A percentile compares a stretch with the other conserved stretches of the same genome.
phyloP scores from a whole-genome alignment of 2,888 invertebrate species.

The Drosophila infuscata region DNA sequence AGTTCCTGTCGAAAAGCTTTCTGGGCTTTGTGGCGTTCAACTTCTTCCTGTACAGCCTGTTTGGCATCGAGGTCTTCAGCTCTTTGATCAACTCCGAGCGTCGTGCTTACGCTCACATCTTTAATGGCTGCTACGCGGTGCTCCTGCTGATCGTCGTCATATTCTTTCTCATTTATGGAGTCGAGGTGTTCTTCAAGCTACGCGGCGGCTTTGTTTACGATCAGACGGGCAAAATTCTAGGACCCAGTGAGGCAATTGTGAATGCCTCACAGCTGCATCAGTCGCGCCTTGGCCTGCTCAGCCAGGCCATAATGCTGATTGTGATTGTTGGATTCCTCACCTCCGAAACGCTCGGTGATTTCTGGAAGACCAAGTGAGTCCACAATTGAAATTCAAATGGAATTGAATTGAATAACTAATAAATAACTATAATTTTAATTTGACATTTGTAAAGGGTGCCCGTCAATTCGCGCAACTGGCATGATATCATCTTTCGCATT shows the following conservation, averaged over 20 bases:
- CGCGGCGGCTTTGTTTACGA: conserved; percentile 94
- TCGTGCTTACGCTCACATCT: conserved; percentile 91
- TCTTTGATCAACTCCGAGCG: conserved; percentile 83
- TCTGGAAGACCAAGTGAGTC: conserved; percentile 96
- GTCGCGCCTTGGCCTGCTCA: conserved; percentile 94
- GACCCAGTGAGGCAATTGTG: conserved; percentile 87
- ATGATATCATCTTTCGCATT: conserved; percentile 95
- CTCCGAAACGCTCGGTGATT: conserved; percentile 95
- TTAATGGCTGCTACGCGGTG: conserved; percentile 97
- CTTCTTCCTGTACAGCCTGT: conserved; percentile 93
- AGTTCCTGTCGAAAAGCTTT: conserved; percentile 96
- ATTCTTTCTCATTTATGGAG: conserved; percentile 97
- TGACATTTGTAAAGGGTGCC: conserved; percentile 88
- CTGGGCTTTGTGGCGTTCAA: conserved; percentile 96
- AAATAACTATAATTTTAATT: not conserved
- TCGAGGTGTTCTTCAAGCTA: conserved; percentile 97
- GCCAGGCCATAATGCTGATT: conserved; percentile 96
- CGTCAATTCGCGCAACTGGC: conserved; percentile 95
- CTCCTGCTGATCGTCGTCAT: conserved; percentile 95
- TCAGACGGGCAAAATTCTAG: conserved; percentile 88
- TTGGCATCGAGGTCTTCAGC: conserved; percentile 89
- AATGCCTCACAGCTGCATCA: conserved; percentile 96
- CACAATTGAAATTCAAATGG: not conserved
- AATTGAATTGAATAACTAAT: not conserved
- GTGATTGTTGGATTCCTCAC: conserved; percentile 95